Evolutionary conservation across 2,888 invertebrate genomes (phyloP).

Genomic region (Alcis repandata): DNA sequence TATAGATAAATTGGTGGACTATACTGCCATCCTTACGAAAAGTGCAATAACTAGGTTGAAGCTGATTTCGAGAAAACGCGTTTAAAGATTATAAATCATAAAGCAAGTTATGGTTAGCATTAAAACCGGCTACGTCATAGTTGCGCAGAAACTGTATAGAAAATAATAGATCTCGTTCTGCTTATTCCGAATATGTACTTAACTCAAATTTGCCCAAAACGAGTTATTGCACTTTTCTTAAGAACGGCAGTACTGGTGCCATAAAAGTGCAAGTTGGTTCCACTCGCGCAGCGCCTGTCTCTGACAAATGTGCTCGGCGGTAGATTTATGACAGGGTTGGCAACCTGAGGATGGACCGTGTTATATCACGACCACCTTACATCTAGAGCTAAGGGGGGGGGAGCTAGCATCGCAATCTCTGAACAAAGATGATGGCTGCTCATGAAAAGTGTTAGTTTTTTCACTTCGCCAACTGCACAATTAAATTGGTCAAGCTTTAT

Average conservation of each 20-base stretch:
- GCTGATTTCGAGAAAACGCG: too few species aligned
- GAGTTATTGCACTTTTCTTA: too few species aligned
- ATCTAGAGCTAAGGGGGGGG: background rate
- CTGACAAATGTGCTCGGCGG: slow-evolving; percentile 66
- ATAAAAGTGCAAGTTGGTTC: slow-evolving; percentile 58
- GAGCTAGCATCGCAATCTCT: background rate
- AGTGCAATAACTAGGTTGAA: too few species aligned
- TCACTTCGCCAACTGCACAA: background rate
- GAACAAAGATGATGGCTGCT: background rate
- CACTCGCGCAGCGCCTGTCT: slow-evolving; percentile 51
- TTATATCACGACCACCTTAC: background rate
- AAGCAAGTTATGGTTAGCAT: too few species aligned
- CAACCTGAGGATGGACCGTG: slow-evolving; percentile 29
- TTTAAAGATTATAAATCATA: too few species aligned
- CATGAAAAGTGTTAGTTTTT: background rate
- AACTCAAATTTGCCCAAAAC: too few species aligned
- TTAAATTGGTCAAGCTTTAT: background rate
- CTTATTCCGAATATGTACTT: too few species aligned
- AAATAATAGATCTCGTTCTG: too few species aligned
- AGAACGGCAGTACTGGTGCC: slow-evolving; percentile 47
- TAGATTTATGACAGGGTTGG: slow-evolving; percentile 61
- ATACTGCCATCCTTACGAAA: too few species aligned
- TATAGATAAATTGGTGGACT: background rate
- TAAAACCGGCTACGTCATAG: too few species aligned
- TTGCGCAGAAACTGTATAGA: too few species aligned